Percentiles rank a stretch among this genome's conserved stretches.
Evolutionary conservation across 2,888 invertebrate species (phyloP).

Genomic region (Metalampra italica): DNA sequence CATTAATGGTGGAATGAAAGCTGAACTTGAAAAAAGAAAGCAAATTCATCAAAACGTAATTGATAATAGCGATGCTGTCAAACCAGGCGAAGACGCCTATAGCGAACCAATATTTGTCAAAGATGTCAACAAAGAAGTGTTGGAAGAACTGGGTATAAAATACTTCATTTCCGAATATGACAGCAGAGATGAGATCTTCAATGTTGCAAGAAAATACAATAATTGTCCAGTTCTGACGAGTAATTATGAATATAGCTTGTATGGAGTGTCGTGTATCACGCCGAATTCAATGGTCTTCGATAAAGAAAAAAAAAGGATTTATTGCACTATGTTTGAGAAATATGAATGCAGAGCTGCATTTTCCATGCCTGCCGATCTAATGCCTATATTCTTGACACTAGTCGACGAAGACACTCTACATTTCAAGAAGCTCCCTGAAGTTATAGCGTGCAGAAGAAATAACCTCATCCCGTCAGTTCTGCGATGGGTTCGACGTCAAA

Average conservation of each 20-base stretch:
- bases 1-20: conserved; percentile 19
- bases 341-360: neutral
- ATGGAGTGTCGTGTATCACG: conserved; percentile 9
- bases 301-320: neutral
- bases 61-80: conserved; percentile 10
- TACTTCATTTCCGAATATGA: conserved; percentile 29
- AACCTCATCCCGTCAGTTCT: conserved; percentile 8
- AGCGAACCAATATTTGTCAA: conserved; percentile 21
- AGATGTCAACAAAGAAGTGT: conserved; percentile 23
- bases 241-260: conserved; percentile 27
- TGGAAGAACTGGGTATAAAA: conserved; percentile 25
- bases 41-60: conserved; percentile 20
- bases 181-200: conserved; percentile 22
- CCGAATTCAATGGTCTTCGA: conserved; percentile 4
- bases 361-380: conserved; percentile 3
- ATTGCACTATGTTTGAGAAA: neutral
- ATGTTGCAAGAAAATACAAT: conserved; percentile 20
- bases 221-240: conserved; percentile 31
- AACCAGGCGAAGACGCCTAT: conserved; percentile 14
- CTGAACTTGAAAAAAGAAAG: conserved; percentile 14
- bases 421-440: conserved; percentile 11
- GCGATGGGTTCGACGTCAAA: conserved; percentile 14
- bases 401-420: conserved; percentile 16
- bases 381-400: conserved; percentile 16
- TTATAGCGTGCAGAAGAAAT: conserved; percentile 7